Conservation (phyloP, 2,888 invertebrate species). For the Papilio demoleus region DNA sequence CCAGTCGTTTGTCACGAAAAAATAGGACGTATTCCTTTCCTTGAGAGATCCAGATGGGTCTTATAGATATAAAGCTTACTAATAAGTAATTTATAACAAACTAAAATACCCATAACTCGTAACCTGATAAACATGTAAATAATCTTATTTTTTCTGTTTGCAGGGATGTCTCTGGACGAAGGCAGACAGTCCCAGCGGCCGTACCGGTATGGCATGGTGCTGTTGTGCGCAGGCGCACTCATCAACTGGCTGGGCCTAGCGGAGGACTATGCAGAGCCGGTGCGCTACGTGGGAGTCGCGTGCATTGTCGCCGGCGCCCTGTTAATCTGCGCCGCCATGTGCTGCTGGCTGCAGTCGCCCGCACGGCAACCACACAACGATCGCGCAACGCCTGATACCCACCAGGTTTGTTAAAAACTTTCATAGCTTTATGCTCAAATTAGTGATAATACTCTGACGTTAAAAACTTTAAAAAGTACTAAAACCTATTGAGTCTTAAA, state of each 20-base stretch:
- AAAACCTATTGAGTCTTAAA: no score
- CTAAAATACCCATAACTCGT: no score
- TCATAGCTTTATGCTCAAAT: background rate
- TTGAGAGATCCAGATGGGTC: background rate
- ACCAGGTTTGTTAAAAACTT: conserved; percentile 63
- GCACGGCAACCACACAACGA: conserved; percentile 75
- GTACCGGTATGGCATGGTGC: conserved; percentile 89
- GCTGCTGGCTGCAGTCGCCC: conserved; percentile 87
- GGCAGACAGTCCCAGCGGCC: conserved; percentile 87
- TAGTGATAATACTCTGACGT: background rate
- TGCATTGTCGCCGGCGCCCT: conserved; percentile 89
- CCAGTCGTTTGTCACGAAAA: background rate
- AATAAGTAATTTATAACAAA: no score
- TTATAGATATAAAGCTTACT: no score
- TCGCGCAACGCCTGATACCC: conserved; percentile 74
- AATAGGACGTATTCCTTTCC: background rate
- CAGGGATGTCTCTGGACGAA: conserved; percentile 87
- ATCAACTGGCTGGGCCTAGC: conserved; percentile 90
- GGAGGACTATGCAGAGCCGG: conserved; percentile 88
- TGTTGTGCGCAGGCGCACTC: conserved; percentile 88
- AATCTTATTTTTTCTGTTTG: conserved; percentile 31
- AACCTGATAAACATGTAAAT: no score
- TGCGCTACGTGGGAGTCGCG: conserved; percentile 88
- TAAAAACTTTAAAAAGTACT: no score
- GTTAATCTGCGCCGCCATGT: conserved; percentile 89